Evolutionary conservation across 2,888 invertebrate genomes (phyloP), one percentile per base, ranked within the genome.

Genomic region (Chloroclystis v-ata): DNA sequence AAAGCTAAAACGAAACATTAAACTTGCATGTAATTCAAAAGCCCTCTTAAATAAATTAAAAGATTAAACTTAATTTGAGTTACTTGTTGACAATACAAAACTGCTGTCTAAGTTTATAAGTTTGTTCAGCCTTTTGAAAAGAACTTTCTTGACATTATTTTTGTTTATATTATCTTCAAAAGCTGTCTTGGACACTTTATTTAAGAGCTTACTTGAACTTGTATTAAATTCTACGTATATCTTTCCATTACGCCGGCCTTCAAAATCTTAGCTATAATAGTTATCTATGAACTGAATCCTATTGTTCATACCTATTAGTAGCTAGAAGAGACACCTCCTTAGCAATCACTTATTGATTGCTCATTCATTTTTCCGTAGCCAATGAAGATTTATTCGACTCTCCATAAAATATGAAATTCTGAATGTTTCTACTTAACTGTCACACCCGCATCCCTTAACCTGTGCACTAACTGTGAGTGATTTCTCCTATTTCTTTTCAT

Each of bases 391-490:
- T 73, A 72, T 74, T 70, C 73, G 68, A 78, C 74, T 74, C 72
- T 74, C 68, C 75, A 75, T 80, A 79, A 75, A 75, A 55, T 76
- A 75, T 74, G 76, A 82, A 78, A 83, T 80, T 81, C 68, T 76
- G 72, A 78, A 76, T 79, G 70, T 81, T 77, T 81, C 79, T 81
- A 82, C 78, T 72, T 78, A 81, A 78, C 79, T 84, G 78, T 83
- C 75, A 82, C 79, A 82, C 81, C 82, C 80, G 80, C 82, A 82
- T 83, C 78, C 84, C 67, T 75, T 81, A 74, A 79, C 77, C 81
- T 66, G 78, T 84, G 84, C 86, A 87, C 86, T 83, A 80, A 85
- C 82, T 86, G 82, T 83, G 81, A 85, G 85, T 86, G 83, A 80
- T 75, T 78, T 82, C 72, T 78, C 83, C 83, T 79, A 63, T 63